Evolutionary conservation across 1,140 invertebrate genomes (phyloP), one percentile per base, ranked within the genome.

Genomic region (Polyergus mexicanus): DNA sequence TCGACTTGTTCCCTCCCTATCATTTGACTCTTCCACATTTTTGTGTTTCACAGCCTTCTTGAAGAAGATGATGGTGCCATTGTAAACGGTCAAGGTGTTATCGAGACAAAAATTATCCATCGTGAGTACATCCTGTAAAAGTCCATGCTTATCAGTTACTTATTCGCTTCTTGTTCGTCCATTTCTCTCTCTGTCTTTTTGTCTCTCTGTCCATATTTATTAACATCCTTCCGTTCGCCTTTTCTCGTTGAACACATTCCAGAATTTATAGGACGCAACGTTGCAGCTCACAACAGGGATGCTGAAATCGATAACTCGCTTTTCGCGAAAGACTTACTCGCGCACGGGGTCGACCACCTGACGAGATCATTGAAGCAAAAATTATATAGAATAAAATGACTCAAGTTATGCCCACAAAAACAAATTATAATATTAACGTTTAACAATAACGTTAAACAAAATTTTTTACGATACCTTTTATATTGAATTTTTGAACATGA

Each of bases 41-140:
- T 92, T 94, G 90, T 92, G 89, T 93, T 96, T 97, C 96, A 89
- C 96, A 97, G 97, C 96, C 93, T 97, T 97, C 96, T 96, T 97
- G 95, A 97, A 97, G 96, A 97, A 96, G 96, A 95, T 97, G 95
- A 96, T 97, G 96, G 89, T 89, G 84, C 86, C 85, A 51, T 91
- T 93, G 85, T 94, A 97, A 96, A 95, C 74, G 58, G 38, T 89
- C 81, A 38, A 80, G 86, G 88, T 89, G 76, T 80, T 76, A 88
- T 44, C 75, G 71, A 86, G 81, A 91, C 84, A 88, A 86, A 88
- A 68, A 71, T 92, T 81, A 86, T 90, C 89, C 91, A 93, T 90
- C 92, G 95, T 95, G 90, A 95, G 95, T 95, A 94, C 86, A 90
- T 80, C 93, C 92, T 88, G 89, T 92, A 91, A 88, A 32, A 44